Conservation (phyloP, 35 echinoderm and acorn worm genomes). For the Patiria miniata region DNA sequence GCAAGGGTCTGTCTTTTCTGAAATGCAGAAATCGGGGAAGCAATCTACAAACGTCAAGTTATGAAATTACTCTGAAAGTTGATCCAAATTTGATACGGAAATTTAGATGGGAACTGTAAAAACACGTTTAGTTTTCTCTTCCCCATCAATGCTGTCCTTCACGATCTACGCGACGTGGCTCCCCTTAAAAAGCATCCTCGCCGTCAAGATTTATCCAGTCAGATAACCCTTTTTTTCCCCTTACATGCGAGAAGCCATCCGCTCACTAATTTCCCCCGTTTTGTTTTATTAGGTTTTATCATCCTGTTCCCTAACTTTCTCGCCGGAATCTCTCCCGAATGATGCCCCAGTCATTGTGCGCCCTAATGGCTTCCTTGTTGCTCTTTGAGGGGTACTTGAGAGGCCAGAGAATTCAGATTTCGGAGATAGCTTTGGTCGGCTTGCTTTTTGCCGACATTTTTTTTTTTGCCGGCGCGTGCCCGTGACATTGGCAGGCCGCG, state of each 20-base stretch:
- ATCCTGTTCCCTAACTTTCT: neutral
- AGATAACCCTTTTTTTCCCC: neutral
- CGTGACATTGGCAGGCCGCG: conserved; percentile 17
- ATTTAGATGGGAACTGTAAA: too few relatives aligned
- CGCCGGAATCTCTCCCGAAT: neutral
- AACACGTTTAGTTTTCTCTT: neutral
- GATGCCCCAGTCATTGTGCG: neutral
- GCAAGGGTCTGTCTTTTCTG: too few relatives aligned
- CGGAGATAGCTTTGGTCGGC: neutral
- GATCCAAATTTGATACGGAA: too few relatives aligned
- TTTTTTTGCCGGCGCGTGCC: too few relatives aligned
- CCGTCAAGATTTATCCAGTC: too few relatives aligned
- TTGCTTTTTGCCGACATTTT: neutral
- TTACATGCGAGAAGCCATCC: neutral
- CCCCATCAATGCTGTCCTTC: neutral
- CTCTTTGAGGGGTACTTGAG: neutral
- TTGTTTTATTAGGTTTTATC: conserved; percentile 23
- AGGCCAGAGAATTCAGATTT: conserved; percentile 11
- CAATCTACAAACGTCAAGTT: too few relatives aligned
- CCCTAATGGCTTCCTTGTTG: conserved; percentile 1
- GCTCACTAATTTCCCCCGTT: conserved; percentile 7
- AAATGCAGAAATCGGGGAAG: too few relatives aligned
- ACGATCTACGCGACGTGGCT: neutral
- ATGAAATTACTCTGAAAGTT: too few relatives aligned
- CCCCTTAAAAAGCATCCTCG: neutral